Percentiles rank a stretch among this genome's conserved stretches.
Evolutionary conservation across 1,140 invertebrate genomes (phyloP).

Genomic region (Episyrphus balteatus): DNA sequence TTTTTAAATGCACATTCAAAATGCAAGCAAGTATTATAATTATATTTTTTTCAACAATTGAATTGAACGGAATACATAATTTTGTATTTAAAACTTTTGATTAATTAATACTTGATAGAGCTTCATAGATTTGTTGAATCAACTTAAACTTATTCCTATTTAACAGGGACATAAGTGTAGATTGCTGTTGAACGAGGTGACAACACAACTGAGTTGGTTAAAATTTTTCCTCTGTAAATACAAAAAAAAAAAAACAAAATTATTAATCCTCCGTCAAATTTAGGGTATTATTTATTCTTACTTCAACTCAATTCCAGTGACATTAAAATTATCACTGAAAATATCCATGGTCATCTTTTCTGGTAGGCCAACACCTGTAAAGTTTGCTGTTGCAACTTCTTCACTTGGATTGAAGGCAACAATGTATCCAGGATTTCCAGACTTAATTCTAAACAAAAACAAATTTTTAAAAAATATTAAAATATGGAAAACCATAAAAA

Average conservation of each 20-base stretch:
- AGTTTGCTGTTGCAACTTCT: conserved; percentile 37
- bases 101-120: no score
- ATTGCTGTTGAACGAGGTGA: conserved; percentile 38
- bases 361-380: conserved; percentile 38
- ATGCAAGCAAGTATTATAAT: no score
- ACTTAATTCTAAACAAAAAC: conserved; percentile 44
- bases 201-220: conserved; percentile 25
- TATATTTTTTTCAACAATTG: no score
- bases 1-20: no score
- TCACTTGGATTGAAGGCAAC: conserved; percentile 50
- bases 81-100: no score
- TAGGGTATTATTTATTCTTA: conserved; percentile 29
- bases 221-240: conserved; percentile 23
- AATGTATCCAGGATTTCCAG: conserved; percentile 56
- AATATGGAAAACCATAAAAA: background rate
- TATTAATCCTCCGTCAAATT: conserved; percentile 6
- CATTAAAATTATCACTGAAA: conserved; percentile 44
- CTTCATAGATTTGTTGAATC: no score
- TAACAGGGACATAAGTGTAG: conserved; percentile 38
- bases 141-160: conserved; percentile 21
- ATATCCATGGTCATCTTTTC: conserved; percentile 45
- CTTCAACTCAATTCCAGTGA: conserved; percentile 28
- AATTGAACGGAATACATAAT: no score
- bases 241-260: conserved; percentile 8
- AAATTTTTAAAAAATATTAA: background rate